A percentile compares a stretch with the other conserved stretches of the same genome.
phyloP scores from a whole-genome alignment of 2,888 invertebrate genomes.

The Drosophila tripunctata region DNA sequence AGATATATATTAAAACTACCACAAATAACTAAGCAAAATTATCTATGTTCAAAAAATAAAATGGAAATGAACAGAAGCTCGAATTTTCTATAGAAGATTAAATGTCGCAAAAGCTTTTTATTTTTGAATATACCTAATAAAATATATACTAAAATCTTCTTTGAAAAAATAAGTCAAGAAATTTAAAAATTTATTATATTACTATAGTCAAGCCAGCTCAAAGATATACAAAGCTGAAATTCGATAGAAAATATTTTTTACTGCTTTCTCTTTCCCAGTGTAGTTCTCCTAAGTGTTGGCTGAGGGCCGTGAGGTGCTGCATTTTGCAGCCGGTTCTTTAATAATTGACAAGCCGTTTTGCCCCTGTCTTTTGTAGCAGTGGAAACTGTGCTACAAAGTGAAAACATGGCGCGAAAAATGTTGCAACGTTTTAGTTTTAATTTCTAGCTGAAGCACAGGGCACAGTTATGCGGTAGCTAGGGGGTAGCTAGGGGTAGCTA shows the following conservation, averaged over 20 bases:
- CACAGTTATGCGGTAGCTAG: not conserved
- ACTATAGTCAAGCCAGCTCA: no score
- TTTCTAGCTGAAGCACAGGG: slow-evolving; percentile 37
- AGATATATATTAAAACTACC: no score
- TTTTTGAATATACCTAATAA: no score
- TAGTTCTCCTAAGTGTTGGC: not conserved
- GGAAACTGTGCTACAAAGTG: slow-evolving; percentile 54
- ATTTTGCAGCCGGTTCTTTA: slow-evolving; percentile 56
- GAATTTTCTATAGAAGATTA: no score
- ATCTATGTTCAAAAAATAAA: no score
- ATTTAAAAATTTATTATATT: no score
- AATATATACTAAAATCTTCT: no score
- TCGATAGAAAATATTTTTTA: not conserved
- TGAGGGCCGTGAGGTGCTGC: not conserved
- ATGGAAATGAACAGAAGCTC: no score
- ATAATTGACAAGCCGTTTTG: slow-evolving; percentile 66
- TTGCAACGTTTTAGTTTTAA: slow-evolving; percentile 76
- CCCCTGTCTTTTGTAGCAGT: not conserved
- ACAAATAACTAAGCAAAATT: no score
- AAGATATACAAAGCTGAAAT: no score
- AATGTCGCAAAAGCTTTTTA: no score
- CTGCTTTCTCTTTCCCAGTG: not conserved
- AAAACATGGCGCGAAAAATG: slow-evolving; percentile 72
- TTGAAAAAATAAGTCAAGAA: no score
- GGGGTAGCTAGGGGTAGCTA: not conserved